A percentile compares a stretch with the other conserved stretches of the same genome.
These are phyloP conservation scores for Charaxes varanes DNA, from an alignment of 1,140 invertebrate species.

Conservation along the genomic window DNA sequence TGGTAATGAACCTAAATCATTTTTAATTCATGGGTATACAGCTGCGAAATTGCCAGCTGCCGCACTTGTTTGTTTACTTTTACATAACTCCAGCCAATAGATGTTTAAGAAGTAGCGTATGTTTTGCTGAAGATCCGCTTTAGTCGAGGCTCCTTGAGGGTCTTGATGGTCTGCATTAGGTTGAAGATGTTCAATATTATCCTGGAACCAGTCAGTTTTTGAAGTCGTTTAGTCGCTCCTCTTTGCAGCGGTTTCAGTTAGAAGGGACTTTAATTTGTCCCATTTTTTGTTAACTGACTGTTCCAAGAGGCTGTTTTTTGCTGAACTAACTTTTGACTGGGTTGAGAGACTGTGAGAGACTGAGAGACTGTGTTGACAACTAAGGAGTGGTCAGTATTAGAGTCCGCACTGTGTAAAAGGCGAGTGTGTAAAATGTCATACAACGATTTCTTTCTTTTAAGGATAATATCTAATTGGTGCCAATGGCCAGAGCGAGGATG, in stretches of 20 bases:
- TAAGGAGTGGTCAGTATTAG: not conserved
- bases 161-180: too few species aligned
- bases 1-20: too few species aligned
- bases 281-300: too few species aligned
- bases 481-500: too few species aligned
- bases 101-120: not conserved
- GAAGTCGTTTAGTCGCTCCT: too few species aligned
- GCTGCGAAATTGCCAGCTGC: not conserved
- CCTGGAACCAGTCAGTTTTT: not conserved
- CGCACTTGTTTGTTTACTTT: constrained; percentile 1
- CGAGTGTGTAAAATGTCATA: not conserved
- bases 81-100: not conserved
- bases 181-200: not conserved
- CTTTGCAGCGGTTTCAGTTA: too few species aligned
- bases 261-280: too few species aligned
- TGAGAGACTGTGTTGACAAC: too few species aligned
- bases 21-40: constrained; percentile 4
- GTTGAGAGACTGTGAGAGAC: too few species aligned
- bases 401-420: not conserved
- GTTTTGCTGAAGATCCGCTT: not conserved
- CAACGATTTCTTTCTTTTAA: not conserved
- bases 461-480: not conserved
- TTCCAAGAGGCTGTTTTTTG: too few species aligned
- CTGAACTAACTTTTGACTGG: too few species aligned
- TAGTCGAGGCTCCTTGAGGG: too few species aligned